These are phyloP conservation scores for Sebastes itinus DNA, from an alignment of 2,797 vertebrate genomes.

Conservation along the genomic window DNA sequence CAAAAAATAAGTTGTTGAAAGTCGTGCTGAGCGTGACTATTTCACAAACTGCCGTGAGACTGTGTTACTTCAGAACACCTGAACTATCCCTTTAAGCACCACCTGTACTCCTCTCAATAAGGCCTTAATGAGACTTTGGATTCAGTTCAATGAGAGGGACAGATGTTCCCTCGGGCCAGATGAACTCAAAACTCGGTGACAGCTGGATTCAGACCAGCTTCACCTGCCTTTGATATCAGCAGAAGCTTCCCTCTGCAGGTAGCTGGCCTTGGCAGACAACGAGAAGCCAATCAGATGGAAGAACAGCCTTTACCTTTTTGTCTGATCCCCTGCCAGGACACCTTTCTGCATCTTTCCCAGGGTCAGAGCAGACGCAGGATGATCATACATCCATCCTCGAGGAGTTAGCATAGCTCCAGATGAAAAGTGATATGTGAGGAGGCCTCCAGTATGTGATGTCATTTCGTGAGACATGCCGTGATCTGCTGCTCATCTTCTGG, in stretches of 20 bases:
- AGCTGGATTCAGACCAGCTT: conserved; percentile 58
- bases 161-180: conserved; percentile 67
- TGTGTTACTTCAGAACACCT: not conserved
- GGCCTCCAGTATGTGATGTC: conserved; percentile 22
- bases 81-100: not conserved
- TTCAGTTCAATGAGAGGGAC: conserved; percentile 57
- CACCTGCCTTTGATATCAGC: conserved; percentile 66
- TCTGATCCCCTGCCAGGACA: conserved; percentile 64
- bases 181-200: conserved; percentile 41
- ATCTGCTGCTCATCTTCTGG: conserved; percentile 25
- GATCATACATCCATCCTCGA: conserved; percentile 31
- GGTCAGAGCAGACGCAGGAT: conserved; percentile 25
- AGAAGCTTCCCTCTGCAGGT: conserved; percentile 49
- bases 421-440: conserved; percentile 43
- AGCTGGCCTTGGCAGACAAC: conserved; percentile 51
- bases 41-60: no score
- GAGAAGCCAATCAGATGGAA: conserved; percentile 36
- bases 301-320: conserved; percentile 32
- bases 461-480: not conserved
- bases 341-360: conserved; percentile 33
- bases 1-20: no score
- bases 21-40: no score
- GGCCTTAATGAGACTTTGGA: conserved; percentile 61
- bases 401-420: conserved; percentile 20
- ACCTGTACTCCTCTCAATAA: conserved; percentile 5